phyloP scores from a whole-genome alignment of 2,888 invertebrate genomes.

The Pristionchus exspectatus region DNA sequence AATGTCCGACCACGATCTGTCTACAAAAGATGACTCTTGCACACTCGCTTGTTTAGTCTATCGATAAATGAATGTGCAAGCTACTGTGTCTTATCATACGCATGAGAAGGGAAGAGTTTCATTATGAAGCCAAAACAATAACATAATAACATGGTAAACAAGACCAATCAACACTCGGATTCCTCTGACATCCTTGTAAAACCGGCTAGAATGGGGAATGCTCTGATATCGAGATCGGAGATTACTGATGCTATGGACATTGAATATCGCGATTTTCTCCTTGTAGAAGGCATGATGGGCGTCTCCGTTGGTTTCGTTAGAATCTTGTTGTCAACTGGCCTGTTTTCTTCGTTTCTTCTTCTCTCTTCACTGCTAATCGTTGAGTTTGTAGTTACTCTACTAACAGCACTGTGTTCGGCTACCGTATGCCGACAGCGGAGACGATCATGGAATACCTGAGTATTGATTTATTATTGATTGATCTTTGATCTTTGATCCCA shows the following conservation, averaged over 20 bases:
- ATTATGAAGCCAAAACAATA: not conserved
- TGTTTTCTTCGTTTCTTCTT: not conserved
- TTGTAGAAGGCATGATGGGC: not conserved
- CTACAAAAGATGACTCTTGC: slow-evolving; percentile 34
- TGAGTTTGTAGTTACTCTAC: not conserved
- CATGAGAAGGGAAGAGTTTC: not conserved
- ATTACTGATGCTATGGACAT: not conserved
- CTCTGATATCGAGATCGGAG: slow-evolving; percentile 17
- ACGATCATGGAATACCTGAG: slow-evolving; percentile 33
- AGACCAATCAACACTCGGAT: not conserved
- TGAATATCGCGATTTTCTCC: not conserved
- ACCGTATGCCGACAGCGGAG: not conserved
- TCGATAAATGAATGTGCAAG: slow-evolving; percentile 17
- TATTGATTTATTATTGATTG: slow-evolving; percentile 6
- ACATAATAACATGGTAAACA: not conserved
- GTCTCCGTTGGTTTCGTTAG: not conserved
- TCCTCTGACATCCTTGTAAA: slow-evolving; percentile 36
- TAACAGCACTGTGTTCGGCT: not conserved
- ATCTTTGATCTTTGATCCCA: slow-evolving; percentile 17
- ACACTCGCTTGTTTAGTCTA: not conserved
- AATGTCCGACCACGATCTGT: slow-evolving; percentile 31
- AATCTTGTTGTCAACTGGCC: not conserved
- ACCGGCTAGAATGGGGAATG: slow-evolving; percentile 27
- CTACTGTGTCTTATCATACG: not conserved
- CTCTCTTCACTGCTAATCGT: not conserved